Evolutionary conservation across 2,797 vertebrate genomes (phyloP).

Genomic region (Eospalax fontanierii): DNA sequence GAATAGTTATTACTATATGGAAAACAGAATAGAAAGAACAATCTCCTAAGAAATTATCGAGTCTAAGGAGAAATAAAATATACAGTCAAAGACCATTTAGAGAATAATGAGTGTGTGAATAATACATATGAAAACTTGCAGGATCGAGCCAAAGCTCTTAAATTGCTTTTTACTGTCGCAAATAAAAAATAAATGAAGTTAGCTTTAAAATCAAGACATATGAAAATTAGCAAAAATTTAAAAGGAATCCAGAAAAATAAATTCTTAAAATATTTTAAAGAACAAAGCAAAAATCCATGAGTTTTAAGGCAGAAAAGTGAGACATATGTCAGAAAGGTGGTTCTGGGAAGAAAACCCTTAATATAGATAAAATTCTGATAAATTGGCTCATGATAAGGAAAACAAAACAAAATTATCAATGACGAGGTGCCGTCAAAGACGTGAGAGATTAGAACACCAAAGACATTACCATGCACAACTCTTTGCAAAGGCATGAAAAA

Average conservation of each 20-base stretch:
- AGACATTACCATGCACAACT: background rate
- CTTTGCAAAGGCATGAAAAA: background rate
- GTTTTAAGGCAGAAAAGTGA: constrained; percentile 50
- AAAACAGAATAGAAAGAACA: constrained; percentile 42
- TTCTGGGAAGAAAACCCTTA: constrained; percentile 53
- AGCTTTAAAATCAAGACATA: constrained; percentile 68
- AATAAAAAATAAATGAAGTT: constrained; percentile 70
- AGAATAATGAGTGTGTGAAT: constrained; percentile 64
- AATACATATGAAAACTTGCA: constrained; percentile 44
- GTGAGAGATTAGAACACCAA: background rate
- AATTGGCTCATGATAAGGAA: background rate
- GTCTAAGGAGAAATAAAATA: constrained; percentile 73
- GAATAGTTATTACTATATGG: background rate
- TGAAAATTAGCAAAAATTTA: constrained; percentile 62
- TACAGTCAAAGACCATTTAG: constrained; percentile 68
- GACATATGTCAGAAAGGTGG: background rate
- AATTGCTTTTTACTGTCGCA: constrained; percentile 69
- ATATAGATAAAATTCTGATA: constrained; percentile 37
- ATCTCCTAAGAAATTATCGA: constrained; percentile 51
- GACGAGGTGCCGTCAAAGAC: background rate
- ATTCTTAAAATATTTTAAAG: constrained; percentile 45
- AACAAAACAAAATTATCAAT: constrained; percentile 23
- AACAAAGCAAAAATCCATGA: constrained; percentile 64
- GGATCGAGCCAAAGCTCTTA: constrained; percentile 46
- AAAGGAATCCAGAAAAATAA: constrained; percentile 64